Conservation (phyloP, 2,797 vertebrate species). For the Etheostoma perlongum region DNA sequence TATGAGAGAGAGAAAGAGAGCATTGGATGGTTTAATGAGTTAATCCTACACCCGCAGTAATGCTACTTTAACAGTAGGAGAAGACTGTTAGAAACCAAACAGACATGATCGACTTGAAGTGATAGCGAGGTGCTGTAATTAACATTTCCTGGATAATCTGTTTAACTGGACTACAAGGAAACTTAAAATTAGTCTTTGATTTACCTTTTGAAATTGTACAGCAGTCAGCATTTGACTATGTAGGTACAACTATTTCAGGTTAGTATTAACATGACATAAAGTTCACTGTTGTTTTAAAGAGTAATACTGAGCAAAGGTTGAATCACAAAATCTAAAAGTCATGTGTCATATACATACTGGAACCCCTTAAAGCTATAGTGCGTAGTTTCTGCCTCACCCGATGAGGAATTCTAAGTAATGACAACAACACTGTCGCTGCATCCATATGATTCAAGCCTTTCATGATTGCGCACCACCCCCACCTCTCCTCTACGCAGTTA, state of each 20-base stretch:
- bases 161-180: constrained; percentile 50
- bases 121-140: constrained; percentile 52
- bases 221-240: background rate
- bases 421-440: too few species aligned
- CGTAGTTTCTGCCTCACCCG: too few species aligned
- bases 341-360: constrained; percentile 1
- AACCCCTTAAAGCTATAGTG: constrained; percentile 5
- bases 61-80: constrained; percentile 75
- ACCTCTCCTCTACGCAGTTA: too few species aligned
- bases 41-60: constrained; percentile 76
- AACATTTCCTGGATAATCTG: constrained; percentile 69
- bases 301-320: background rate
- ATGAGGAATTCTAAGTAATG: too few species aligned
- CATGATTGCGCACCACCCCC: too few species aligned
- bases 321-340: background rate
- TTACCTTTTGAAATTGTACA: constrained; percentile 5
- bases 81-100: constrained; percentile 72
- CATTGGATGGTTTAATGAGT: constrained; percentile 59
- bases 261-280: background rate
- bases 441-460: too few species aligned
- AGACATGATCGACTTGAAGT: constrained; percentile 65
- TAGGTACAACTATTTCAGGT: background rate
- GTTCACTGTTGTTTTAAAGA: background rate
- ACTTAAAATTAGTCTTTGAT: constrained; percentile 40
- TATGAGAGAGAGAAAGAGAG: constrained; percentile 37